Evolutionary conservation across 2,888 invertebrate genomes (phyloP).

Genomic region (Parnassius apollo): DNA sequence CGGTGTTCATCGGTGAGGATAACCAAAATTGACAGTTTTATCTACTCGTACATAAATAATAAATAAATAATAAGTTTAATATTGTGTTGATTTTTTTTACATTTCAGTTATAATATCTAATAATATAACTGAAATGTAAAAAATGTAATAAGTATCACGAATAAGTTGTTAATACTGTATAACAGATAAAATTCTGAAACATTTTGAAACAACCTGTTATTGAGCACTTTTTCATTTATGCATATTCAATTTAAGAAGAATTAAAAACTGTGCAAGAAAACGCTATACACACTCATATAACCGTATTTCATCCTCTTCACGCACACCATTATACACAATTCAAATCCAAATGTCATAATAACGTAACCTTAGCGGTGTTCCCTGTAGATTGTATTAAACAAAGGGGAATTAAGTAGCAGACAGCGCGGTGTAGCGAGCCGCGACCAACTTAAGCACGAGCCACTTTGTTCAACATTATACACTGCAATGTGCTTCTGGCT

Average conservation of each 20-base stretch:
- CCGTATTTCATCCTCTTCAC: conserved; percentile 54
- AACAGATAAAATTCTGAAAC: no score
- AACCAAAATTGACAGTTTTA: conserved; percentile 52
- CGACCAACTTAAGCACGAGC: conserved; percentile 51
- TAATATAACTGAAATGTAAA: not conserved
- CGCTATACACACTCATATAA: conserved; percentile 47
- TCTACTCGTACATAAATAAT: conserved; percentile 37
- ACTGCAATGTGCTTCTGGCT: conserved; percentile 19
- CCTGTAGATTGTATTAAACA: conserved; percentile 66
- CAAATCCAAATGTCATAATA: conserved; percentile 59
- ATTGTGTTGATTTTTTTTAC: not conserved
- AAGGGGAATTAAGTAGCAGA: conserved; percentile 66
- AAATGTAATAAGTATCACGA: conserved; percentile 16
- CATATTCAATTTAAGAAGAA: no score
- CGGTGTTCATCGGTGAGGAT: conserved; percentile 45
- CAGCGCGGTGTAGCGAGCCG: conserved; percentile 55
- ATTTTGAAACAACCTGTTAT: no score
- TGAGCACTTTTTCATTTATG: no score
- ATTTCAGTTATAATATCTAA: not conserved
- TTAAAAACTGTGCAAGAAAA: no score
- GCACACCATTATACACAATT: conserved; percentile 50
- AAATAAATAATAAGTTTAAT: conserved; percentile 45
- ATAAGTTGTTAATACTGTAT: no score
- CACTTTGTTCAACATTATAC: conserved; percentile 48
- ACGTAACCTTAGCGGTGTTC: conserved; percentile 57